A percentile compares a stretch with the other conserved stretches of the same genome.
Evolutionary conservation across 2,888 invertebrate genomes (phyloP).

Genomic region (Cheilosia variabilis): DNA sequence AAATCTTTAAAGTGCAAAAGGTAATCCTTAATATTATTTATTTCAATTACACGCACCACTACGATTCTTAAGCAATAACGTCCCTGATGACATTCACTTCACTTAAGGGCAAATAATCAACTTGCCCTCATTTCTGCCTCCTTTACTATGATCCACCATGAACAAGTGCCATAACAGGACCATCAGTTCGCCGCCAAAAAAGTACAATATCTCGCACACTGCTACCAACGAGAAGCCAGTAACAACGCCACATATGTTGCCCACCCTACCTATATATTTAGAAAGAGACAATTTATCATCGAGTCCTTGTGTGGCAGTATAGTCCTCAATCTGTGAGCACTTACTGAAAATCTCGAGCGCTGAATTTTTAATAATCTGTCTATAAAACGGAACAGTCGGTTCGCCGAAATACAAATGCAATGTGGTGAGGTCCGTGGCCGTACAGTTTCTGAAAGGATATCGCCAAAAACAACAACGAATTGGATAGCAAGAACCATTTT

Average conservation of each 20-base stretch:
- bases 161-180: slow-evolving; percentile 39
- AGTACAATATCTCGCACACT: slow-evolving; percentile 87
- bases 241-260: slow-evolving; percentile 87
- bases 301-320: slow-evolving; percentile 15
- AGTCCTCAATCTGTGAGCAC: slow-evolving; percentile 78
- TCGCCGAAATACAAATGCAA: slow-evolving; percentile 80
- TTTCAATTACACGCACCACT: not conserved
- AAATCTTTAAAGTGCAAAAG: not conserved
- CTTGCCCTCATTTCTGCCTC: slow-evolving; percentile 19
- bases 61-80: no score
- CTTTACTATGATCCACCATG: slow-evolving; percentile 20
- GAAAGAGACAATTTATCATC: slow-evolving; percentile 52
- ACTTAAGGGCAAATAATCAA: slow-evolving; percentile 65
- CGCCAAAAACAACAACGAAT: not conserved
- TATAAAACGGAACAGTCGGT: slow-evolving; percentile 79
- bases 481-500: slow-evolving; percentile 10
- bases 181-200: slow-evolving; percentile 80
- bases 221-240: slow-evolving; percentile 87
- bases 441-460: slow-evolving; percentile 46
- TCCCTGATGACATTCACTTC: no score
- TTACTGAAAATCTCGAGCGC: slow-evolving; percentile 88
- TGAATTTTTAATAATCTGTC: slow-evolving; percentile 80
- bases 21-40: not conserved
- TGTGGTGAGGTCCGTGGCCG: slow-evolving; percentile 77
- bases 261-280: slow-evolving; percentile 86